phyloP scores from a whole-genome alignment of 2,797 vertebrate genomes.

The Melanotaenia parkinsoni region DNA sequence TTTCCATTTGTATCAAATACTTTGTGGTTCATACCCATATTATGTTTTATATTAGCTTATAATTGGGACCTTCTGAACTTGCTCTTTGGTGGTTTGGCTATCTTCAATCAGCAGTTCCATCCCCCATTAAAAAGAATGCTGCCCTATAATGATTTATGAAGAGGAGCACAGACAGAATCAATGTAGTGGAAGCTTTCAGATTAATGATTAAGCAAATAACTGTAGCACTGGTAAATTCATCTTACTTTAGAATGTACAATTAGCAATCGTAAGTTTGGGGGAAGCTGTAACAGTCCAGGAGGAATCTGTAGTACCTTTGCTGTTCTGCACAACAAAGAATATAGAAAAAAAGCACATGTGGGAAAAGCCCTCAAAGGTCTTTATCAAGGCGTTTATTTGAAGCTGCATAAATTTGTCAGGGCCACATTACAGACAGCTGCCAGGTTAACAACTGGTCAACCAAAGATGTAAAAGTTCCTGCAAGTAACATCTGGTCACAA shows the following conservation, averaged over 20 bases:
- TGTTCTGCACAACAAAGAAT: background rate
- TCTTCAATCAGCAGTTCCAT: constrained; percentile 67
- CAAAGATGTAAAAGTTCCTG: no score
- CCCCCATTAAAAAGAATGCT: constrained; percentile 66
- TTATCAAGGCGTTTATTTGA: no score
- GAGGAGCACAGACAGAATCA: constrained; percentile 67
- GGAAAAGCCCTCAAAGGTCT: no score
- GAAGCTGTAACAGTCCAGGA: constrained; percentile 17
- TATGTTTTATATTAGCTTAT: constrained; percentile 2
- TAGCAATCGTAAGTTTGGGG: constrained; percentile 32
- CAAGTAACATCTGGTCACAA: no score
- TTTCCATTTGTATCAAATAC: background rate
- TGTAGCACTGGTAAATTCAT: constrained; percentile 35
- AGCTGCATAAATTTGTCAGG: no score
- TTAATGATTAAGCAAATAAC: constrained; percentile 77
- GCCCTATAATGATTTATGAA: constrained; percentile 72
- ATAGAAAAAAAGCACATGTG: no score
- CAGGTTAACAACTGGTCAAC: no score
- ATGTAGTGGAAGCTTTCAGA: constrained; percentile 67
- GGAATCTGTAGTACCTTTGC: background rate
- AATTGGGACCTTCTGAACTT: constrained; percentile 45
- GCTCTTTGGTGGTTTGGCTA: constrained; percentile 33
- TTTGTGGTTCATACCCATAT: background rate
- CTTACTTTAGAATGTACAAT: constrained; percentile 49
- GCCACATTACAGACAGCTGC: no score